These are phyloP conservation scores for Xerus rutilus DNA, from an alignment of 2,797 vertebrate species.

Conservation along the genomic window DNA sequence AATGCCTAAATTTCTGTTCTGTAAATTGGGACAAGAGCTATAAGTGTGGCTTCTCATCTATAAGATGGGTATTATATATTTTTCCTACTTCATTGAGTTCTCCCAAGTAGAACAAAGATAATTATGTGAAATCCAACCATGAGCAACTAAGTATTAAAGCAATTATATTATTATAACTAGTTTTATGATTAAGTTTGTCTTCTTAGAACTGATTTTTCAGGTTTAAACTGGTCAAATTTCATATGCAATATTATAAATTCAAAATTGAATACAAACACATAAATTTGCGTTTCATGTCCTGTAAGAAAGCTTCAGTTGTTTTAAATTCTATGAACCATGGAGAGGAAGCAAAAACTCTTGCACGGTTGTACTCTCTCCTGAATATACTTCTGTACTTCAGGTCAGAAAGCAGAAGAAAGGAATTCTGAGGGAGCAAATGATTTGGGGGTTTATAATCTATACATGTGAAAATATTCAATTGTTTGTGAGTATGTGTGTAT, in stretches of 20 bases:
- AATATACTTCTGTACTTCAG: not conserved
- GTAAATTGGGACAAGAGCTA: not conserved
- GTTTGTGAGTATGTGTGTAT: too few species aligned
- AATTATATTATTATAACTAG: not conserved
- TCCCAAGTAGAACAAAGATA: not conserved
- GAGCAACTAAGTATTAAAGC: not conserved
- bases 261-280: slow-evolving; percentile 1
- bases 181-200: not conserved
- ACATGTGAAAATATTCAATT: not conserved
- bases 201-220: not conserved
- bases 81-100: not conserved
- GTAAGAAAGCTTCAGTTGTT: not conserved
- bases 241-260: not conserved
- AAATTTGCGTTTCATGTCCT: not conserved
- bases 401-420: not conserved
- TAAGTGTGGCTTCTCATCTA: not conserved
- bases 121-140: not conserved
- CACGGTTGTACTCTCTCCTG: not conserved
- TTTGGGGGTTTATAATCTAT: not conserved
- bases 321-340: not conserved
- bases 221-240: not conserved
- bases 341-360: not conserved
- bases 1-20: not conserved
- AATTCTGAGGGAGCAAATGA: not conserved
- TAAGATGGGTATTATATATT: not conserved